phyloP scores from a whole-genome alignment of 2,888 invertebrate species.

The Temnothorax unifasciatus region DNA sequence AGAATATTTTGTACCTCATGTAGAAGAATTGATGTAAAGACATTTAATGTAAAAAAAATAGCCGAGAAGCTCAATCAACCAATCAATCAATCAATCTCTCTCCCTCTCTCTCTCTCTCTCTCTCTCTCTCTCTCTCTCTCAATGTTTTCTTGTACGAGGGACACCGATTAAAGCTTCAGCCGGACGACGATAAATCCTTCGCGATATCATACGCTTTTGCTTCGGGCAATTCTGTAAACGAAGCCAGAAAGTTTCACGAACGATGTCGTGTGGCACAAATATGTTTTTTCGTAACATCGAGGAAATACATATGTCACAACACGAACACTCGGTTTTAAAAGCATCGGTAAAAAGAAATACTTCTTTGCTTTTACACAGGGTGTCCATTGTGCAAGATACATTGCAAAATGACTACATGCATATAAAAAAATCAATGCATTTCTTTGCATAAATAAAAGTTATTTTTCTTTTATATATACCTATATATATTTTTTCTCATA shows the following conservation, averaged over 20 bases:
- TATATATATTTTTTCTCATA: not conserved
- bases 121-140: not conserved
- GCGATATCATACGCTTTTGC: slow-evolving; percentile 22
- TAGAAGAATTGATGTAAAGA: no score
- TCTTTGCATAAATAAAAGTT: not conserved
- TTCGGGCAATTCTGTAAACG: slow-evolving; percentile 40
- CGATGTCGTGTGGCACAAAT: slow-evolving; percentile 20
- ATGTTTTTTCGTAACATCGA: slow-evolving; percentile 16
- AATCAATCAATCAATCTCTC: no score
- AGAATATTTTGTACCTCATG: no score
- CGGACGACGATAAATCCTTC: slow-evolving; percentile 50
- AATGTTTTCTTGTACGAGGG: slow-evolving; percentile 43
- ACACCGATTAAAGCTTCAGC: slow-evolving; percentile 56
- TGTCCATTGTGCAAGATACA: not conserved
- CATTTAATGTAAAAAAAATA: no score
- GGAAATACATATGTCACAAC: slow-evolving; percentile 17
- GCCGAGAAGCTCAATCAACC: no score
- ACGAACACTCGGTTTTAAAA: not conserved
- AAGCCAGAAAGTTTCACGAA: slow-evolving; percentile 33
- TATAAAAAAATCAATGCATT: not conserved
- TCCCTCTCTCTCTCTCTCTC: no score
- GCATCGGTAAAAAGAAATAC: not conserved
- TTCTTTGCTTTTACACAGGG: not conserved
- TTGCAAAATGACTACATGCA: not conserved
- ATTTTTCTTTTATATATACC: not conserved